phyloP scores from a whole-genome alignment of 2,113 vertebrate species.

The Neoarius graeffei region DNA sequence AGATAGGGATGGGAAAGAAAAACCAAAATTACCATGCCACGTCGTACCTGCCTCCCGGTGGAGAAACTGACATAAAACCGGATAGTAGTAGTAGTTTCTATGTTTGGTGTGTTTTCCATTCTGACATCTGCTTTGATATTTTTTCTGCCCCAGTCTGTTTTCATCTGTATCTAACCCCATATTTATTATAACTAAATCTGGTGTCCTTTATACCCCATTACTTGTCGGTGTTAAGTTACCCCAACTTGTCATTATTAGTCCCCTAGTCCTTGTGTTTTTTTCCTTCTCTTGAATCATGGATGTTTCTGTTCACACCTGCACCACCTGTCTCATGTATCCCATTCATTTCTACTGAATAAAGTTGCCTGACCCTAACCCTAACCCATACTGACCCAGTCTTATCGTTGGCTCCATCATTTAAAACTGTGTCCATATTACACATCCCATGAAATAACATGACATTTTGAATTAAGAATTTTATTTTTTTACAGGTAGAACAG shows the following conservation, averaged over 20 bases:
- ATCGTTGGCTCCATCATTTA: not conserved
- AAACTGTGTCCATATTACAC: not conserved
- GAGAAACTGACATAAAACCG: too few relatives aligned
- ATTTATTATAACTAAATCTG: not conserved
- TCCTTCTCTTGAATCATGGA: not conserved
- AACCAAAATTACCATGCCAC: too few relatives aligned
- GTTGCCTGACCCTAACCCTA: not conserved
- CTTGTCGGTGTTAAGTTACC: not conserved
- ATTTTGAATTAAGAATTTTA: not conserved
- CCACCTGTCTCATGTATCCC: not conserved
- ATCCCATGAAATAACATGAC: not conserved
- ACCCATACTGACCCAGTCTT: not conserved
- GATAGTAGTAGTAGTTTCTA: too few relatives aligned
- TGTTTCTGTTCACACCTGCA: not conserved
- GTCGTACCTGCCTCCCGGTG: too few relatives aligned
- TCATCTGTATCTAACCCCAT: too few relatives aligned
- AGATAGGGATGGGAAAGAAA: too few relatives aligned
- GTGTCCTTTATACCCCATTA: not conserved
- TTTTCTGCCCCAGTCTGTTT: too few relatives aligned
- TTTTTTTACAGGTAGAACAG: not conserved
- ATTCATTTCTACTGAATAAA: not conserved
- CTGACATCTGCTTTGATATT: too few relatives aligned
- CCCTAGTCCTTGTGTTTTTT: not conserved
- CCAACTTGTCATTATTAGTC: not conserved
- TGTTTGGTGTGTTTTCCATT: too few relatives aligned